phyloP scores from a whole-genome alignment of 2,113 vertebrate species.

The Zosterops pallidus region DNA sequence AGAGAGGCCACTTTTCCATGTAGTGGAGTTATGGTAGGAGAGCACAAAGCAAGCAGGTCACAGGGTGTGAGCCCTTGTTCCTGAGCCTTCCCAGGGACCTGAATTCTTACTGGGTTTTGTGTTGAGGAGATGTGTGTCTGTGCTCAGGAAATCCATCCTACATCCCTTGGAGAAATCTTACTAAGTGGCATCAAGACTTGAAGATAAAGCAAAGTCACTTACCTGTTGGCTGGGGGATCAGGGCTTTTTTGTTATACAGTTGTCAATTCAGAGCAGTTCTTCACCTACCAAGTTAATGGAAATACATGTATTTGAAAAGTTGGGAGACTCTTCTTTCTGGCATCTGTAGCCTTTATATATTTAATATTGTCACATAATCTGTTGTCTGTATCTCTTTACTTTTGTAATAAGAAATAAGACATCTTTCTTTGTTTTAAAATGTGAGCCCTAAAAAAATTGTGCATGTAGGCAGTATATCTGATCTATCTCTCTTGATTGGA shows the following conservation, averaged over 20 bases:
- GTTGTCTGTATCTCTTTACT: not conserved
- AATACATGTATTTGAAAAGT: not conserved
- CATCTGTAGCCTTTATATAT: not conserved
- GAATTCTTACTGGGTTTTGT: not conserved
- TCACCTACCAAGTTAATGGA: not conserved
- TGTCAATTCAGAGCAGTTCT: not conserved
- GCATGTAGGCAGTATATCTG: not conserved
- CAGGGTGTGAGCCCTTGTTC: rapidly evolving
- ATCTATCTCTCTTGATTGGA: not conserved
- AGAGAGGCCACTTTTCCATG: not conserved
- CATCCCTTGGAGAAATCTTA: not conserved
- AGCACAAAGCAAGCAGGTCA: rapidly evolving
- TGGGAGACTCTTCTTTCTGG: not conserved
- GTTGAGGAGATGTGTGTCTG: not conserved
- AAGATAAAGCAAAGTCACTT: not conserved
- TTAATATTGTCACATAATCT: not conserved
- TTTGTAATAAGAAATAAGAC: not conserved
- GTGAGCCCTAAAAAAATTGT: not conserved
- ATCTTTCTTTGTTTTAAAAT: not conserved
- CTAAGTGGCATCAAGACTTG: not conserved
- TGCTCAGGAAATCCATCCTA: not conserved
- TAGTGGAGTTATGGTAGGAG: not conserved
- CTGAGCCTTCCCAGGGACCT: not conserved
- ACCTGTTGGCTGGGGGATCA: not conserved
- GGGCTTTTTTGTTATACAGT: rapidly evolving